These are phyloP conservation scores for Terrapene triunguis DNA, from an alignment of 2,113 vertebrate species.

Conservation along the genomic window DNA sequence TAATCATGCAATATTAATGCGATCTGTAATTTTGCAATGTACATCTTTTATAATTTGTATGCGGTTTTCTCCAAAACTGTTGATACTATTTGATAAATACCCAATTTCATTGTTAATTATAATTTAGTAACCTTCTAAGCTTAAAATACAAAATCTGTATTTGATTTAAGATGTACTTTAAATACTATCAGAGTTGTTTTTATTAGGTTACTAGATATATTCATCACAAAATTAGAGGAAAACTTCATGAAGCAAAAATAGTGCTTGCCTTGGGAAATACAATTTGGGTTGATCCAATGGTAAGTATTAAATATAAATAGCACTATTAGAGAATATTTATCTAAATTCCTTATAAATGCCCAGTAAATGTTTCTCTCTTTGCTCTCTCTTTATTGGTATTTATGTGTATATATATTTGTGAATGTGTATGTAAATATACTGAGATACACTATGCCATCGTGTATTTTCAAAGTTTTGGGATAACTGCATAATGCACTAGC, in stretches of 20 bases:
- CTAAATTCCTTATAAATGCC: neutral
- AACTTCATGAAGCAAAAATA: conserved; percentile 87
- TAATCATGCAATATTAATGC: neutral
- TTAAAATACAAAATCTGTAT: neutral
- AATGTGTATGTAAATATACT: neutral
- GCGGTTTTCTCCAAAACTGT: neutral
- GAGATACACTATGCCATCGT: no score
- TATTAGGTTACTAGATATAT: conserved; percentile 88
- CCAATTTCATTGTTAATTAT: neutral
- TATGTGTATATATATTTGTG: no score
- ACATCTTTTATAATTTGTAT: neutral
- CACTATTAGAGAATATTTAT: neutral
- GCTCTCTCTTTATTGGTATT: neutral
- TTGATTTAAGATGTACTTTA: neutral
- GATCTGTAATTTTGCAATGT: neutral
- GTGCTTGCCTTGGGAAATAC: conserved; percentile 87
- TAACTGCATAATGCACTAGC: neutral
- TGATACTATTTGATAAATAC: neutral
- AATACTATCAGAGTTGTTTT: conserved; percentile 11
- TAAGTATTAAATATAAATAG: conserved; percentile 66
- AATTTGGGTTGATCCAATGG: conserved; percentile 92
- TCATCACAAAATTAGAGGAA: conserved; percentile 86
- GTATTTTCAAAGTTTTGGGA: no score
- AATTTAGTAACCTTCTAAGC: neutral
- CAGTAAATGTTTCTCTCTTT: neutral